Percentiles rank a stretch among this genome's conserved stretches.
Conservation (phyloP, 2,797 vertebrate species). For the Pampus argenteus region DNA sequence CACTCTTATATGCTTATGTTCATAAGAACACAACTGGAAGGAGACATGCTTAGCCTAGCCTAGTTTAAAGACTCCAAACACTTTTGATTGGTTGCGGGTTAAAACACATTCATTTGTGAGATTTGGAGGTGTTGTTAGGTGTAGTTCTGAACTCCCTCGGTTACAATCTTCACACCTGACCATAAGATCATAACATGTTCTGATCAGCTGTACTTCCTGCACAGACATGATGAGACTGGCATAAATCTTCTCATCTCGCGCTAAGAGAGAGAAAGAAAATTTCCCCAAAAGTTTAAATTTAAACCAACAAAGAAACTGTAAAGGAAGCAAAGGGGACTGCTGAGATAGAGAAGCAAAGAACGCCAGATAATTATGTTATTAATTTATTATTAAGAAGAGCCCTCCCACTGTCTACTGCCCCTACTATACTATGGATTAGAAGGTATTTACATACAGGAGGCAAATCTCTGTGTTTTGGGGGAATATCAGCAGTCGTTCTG, state of each 20-base stretch:
- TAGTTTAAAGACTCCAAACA: too few species aligned
- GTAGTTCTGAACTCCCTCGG: too few species aligned
- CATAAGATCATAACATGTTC: not conserved
- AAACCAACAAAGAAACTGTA: not conserved
- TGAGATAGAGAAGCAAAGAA: not conserved
- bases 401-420: not conserved
- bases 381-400: too few species aligned
- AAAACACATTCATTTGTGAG: not conserved
- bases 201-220: not conserved
- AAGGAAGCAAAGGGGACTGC: too few species aligned
- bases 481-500: constrained; percentile 29
- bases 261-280: not conserved
- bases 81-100: too few species aligned
- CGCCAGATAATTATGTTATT: not conserved
- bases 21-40: too few species aligned
- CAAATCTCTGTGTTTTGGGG: constrained; percentile 47
- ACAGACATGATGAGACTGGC: not conserved
- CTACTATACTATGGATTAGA: not conserved
- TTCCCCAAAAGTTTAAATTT: not conserved
- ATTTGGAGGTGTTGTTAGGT: too few species aligned
- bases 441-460: constrained; percentile 80
- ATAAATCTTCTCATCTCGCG: too few species aligned
- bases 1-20: too few species aligned
- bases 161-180: not conserved
- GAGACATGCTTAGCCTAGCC: too few species aligned